Conservation (phyloP, 2,888 invertebrate genomes). For the Nudaria mundana region DNA sequence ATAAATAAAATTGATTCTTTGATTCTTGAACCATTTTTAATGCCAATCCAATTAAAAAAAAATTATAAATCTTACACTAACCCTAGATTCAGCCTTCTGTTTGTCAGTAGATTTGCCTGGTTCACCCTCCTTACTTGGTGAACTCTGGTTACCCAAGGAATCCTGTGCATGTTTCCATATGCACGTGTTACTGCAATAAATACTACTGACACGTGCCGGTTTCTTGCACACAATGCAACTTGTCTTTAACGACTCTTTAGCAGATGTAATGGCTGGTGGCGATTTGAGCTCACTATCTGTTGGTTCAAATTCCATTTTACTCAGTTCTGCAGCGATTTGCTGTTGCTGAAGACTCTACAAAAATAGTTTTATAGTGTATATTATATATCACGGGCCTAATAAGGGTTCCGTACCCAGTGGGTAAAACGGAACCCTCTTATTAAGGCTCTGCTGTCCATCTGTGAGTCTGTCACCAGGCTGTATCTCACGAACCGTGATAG, state of each 20-base stretch:
- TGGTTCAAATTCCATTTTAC: conserved; percentile 28
- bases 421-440: too few species aligned
- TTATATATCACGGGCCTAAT: too few species aligned
- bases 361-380: too few species aligned
- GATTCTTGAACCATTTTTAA: too few species aligned
- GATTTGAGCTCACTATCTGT: conserved; percentile 21
- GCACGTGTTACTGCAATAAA: conserved; percentile 95
- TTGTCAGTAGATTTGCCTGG: conserved; percentile 53
- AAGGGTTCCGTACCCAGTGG: too few species aligned
- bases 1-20: too few species aligned
- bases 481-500: too few species aligned
- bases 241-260: conserved; percentile 51
- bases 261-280: conserved; percentile 10
- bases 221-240: conserved; percentile 90
- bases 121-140: conserved; percentile 45
- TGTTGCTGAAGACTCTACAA: too few species aligned
- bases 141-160: conserved; percentile 60
- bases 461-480: too few species aligned
- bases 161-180: conserved; percentile 92
- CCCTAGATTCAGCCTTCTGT: conserved; percentile 64
- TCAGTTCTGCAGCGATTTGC: neutral
- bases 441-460: too few species aligned
- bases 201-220: conserved; percentile 88
- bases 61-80: conserved; percentile 32
- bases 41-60: neutral